These are phyloP conservation scores for Spodoptera litura DNA, from an alignment of 1,140 invertebrate genomes.

Conservation along the genomic window DNA sequence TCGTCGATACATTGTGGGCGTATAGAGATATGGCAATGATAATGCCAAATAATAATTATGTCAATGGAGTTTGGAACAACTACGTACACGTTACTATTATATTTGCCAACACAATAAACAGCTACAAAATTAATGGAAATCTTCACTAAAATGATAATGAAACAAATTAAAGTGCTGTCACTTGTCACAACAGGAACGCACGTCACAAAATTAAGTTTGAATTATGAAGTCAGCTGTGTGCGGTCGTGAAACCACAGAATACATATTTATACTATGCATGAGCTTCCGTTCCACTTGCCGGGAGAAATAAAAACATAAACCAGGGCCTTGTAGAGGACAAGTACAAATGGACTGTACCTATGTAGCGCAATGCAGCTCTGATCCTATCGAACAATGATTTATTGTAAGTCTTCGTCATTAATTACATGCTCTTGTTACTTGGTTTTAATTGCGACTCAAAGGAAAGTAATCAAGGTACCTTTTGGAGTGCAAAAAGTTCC, in stretches of 20 bases:
- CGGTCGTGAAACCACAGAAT: conserved; percentile 19
- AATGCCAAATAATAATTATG: too few relatives aligned
- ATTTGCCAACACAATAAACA: too few relatives aligned
- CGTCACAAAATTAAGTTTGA: conserved; percentile 24
- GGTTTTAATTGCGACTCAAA: not conserved
- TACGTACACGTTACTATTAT: too few relatives aligned
- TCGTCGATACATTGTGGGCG: too few relatives aligned
- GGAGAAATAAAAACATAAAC: conserved; percentile 22
- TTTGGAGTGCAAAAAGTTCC: too few relatives aligned
- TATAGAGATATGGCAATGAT: too few relatives aligned
- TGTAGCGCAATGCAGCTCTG: not conserved
- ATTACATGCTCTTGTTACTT: not conserved
- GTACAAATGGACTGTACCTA: conserved; percentile 5
- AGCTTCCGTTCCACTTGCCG: conserved; percentile 29
- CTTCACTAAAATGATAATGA: not conserved
- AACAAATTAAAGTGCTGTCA: conserved; percentile 2
- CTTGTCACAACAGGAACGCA: not conserved
- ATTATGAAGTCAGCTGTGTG: conserved; percentile 32
- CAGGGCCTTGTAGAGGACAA: not conserved
- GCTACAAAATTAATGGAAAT: too few relatives aligned
- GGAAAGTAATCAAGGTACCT: not conserved
- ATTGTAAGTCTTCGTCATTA: not conserved
- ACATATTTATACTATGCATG: conserved; percentile 30
- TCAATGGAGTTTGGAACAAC: too few relatives aligned
- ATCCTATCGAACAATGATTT: conserved; percentile 10